Conservation (phyloP, 2,113 vertebrate genomes). For the Boulengerochromis microlepis region DNA sequence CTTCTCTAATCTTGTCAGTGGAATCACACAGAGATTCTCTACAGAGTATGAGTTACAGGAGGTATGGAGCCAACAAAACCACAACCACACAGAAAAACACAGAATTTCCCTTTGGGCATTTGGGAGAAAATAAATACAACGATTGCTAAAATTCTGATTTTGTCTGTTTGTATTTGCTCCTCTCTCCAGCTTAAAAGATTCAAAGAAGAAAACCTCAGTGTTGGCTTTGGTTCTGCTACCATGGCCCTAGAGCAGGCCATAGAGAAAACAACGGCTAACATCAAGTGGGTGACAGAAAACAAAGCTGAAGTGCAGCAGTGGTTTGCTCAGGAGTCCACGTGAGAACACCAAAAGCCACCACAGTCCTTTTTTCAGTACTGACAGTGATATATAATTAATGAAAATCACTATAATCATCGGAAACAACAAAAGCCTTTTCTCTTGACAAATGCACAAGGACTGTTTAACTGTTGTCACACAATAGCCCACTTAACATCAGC, state of each 20-base stretch:
- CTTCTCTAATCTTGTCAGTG: slow-evolving; percentile 75
- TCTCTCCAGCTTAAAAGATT: slow-evolving; percentile 81
- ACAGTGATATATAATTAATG: not conserved
- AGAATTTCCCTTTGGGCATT: not conserved
- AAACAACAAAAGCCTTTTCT: not conserved
- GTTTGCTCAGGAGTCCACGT: slow-evolving; percentile 58
- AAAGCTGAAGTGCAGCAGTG: slow-evolving; percentile 66
- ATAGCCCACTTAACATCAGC: not conserved
- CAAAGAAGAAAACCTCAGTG: slow-evolving; percentile 70
- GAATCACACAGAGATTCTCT: slow-evolving; percentile 77
- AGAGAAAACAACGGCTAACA: slow-evolving; percentile 82
- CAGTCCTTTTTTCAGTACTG: not conserved
- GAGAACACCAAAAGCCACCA: not conserved
- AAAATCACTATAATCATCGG: not conserved
- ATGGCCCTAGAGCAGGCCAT: slow-evolving; percentile 84
- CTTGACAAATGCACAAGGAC: not conserved
- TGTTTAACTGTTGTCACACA: not conserved
- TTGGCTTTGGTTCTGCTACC: slow-evolving; percentile 83
- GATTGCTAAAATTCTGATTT: not conserved
- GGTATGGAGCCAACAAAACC: slow-evolving; percentile 63
- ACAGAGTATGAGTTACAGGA: slow-evolving; percentile 80
- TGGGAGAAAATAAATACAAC: not conserved
- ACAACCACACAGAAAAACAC: not conserved
- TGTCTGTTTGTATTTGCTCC: not conserved
- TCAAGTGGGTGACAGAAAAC: slow-evolving; percentile 84